Evolutionary conservation across 2,113 vertebrate species (phyloP).

Genomic region (Hipposideros armiger): DNA sequence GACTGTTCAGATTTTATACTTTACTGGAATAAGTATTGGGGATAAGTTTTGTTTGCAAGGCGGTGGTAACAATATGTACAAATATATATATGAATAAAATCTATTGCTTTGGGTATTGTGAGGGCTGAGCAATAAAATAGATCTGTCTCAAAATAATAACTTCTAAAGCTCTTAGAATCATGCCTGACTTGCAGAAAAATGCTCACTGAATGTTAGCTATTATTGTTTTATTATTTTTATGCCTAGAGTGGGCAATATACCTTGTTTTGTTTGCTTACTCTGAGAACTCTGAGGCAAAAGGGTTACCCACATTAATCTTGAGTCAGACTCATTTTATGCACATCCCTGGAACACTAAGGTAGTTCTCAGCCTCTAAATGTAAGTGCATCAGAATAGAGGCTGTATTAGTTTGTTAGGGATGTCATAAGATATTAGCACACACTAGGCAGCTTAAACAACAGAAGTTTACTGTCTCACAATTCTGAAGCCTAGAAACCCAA

Average conservation of each 20-base stretch:
- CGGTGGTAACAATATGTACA: not conserved
- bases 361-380: not conserved
- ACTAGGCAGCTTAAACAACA: not conserved
- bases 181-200: not conserved
- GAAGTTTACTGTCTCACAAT: not conserved
- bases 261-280: not conserved
- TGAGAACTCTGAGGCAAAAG: not conserved
- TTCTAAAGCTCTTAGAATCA: not conserved
- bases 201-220: not conserved
- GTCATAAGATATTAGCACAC: not conserved
- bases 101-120: not conserved
- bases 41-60: not conserved
- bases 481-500: not conserved
- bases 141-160: not conserved
- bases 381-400: not conserved
- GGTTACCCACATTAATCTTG: not conserved
- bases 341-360: not conserved
- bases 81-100: not conserved
- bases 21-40: not conserved
- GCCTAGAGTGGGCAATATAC: not conserved
- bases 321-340: not conserved
- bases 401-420: not conserved
- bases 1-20: not conserved
- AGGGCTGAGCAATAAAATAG: not conserved
- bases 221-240: not conserved